phyloP scores from a whole-genome alignment of 1,140 invertebrate species.

The Drosophila mojavensis region DNA sequence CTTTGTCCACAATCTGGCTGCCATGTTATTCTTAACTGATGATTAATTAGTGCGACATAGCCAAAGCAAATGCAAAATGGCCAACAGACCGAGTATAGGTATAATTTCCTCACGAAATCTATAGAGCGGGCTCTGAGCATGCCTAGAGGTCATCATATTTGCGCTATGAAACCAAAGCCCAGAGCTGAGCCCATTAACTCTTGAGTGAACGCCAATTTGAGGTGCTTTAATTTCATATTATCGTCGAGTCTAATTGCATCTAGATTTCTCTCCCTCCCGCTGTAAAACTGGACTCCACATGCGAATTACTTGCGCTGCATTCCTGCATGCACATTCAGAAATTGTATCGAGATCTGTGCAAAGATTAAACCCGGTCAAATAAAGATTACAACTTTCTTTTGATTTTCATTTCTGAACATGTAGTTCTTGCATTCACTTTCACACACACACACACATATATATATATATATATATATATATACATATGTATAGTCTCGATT shows the following conservation, averaged over 20 bases:
- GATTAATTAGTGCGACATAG: constrained; percentile 68
- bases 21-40: constrained; percentile 73
- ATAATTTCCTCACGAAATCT: constrained; percentile 72
- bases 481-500: constrained; percentile 9
- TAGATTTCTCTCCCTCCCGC: not conserved
- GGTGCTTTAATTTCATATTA: constrained; percentile 71
- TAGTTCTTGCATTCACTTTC: not conserved
- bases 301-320: not conserved
- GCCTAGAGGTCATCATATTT: constrained; percentile 66
- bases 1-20: constrained; percentile 61
- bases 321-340: not conserved
- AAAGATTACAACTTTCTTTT: not conserved
- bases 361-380: not conserved
- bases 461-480: too few relatives aligned
- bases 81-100: constrained; percentile 28
- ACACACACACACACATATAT: constrained; percentile 2
- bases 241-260: constrained; percentile 60
- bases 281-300: not conserved
- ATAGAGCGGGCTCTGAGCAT: constrained; percentile 40
- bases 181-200: constrained; percentile 45
- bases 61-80: constrained; percentile 20
- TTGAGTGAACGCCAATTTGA: constrained; percentile 65
- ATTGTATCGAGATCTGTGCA: not conserved
- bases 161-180: constrained; percentile 26
- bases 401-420: not conserved